Evolutionary conservation across 2,888 invertebrate genomes (phyloP), one percentile per base, ranked within the genome.

Genomic region (Deilephila elpenor): DNA sequence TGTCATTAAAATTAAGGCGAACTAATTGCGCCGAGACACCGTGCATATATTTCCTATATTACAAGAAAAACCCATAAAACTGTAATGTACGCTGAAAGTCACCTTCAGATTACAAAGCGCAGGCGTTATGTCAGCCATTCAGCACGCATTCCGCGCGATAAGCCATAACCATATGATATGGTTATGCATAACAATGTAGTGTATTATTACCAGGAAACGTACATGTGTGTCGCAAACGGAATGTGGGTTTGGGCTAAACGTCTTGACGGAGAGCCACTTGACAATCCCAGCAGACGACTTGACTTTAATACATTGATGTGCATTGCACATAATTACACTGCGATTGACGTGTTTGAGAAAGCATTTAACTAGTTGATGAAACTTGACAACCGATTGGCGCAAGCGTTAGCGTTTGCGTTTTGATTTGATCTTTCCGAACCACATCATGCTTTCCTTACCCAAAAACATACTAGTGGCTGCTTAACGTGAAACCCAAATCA

Each of bases 61-160:
- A 44, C 11, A 20, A 11, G 20, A n/a, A n/a, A 44, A 67, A 44
- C 44, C 74, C 72, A 73, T 70, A 73, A 74, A 77, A 71, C 76
- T 72, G 74, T 70, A 53, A 72, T 64, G 71, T 75, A 32, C 73
- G 71, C 73, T 78, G 75, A 80, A 83, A 78, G 80, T 80, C 81
- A 80, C 78, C 81, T 82, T 79, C 78, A 77, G 70, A 70, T 72
- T 62, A 59, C 71, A 73, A 73, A 75, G 61, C 60, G 71, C 51
- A n/a, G 56, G n/a, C 56, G 72, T 72, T 62, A 62, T 72, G 78
- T 79, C 77, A 82, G 76, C 74, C 73, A 77, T 76, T 80, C 76
- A 78, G 44, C 73, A 60, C 77, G 75, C 78, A 81, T 82, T 81
- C 78, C 79, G 75, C 77, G 78, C 74, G 77, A 78, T 75, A 80